These are phyloP conservation scores for Sciaenops ocellatus DNA, from an alignment of 2,797 vertebrate genomes.

Conservation along the genomic window DNA sequence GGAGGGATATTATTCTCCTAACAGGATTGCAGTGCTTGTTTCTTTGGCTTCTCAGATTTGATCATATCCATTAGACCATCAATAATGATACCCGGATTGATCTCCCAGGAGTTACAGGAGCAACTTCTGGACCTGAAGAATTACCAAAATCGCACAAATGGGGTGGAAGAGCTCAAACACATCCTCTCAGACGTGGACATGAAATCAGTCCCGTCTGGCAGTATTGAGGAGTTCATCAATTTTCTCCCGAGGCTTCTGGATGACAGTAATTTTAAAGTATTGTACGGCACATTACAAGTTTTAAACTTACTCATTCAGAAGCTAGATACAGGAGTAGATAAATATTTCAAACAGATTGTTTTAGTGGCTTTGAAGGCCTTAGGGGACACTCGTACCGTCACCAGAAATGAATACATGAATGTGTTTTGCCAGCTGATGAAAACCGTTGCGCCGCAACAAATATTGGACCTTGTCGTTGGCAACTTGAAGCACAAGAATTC, in stretches of 20 bases:
- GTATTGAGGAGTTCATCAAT: constrained; percentile 86
- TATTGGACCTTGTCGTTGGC: constrained; percentile 87
- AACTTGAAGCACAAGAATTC: constrained; percentile 90
- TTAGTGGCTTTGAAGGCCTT: constrained; percentile 86
- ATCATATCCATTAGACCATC: constrained; percentile 56
- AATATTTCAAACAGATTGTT: constrained; percentile 85
- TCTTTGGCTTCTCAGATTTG: constrained; percentile 69
- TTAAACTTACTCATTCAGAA: constrained; percentile 88
- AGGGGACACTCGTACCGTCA: constrained; percentile 86
- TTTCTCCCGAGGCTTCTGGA: constrained; percentile 88
- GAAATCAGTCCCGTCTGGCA: constrained; percentile 74
- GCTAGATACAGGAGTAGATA: constrained; percentile 81
- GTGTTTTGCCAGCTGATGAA: constrained; percentile 89
- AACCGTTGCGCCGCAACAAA: constrained; percentile 84
- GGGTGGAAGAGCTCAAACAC: constrained; percentile 90
- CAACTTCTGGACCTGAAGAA: constrained; percentile 91
- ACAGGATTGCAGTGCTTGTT: constrained; percentile 36
- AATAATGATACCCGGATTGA: constrained; percentile 89
- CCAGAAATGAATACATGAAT: constrained; percentile 88
- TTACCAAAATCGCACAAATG: constrained; percentile 89
- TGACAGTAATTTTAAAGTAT: constrained; percentile 91
- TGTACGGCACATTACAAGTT: constrained; percentile 89
- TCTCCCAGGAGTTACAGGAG: constrained; percentile 89
- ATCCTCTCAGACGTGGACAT: constrained; percentile 82
- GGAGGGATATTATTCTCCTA: constrained; percentile 70